Evolutionary conservation across 92 coral and sea anemone species (phyloP).

Genomic region (Phenganax subtilis): DNA sequence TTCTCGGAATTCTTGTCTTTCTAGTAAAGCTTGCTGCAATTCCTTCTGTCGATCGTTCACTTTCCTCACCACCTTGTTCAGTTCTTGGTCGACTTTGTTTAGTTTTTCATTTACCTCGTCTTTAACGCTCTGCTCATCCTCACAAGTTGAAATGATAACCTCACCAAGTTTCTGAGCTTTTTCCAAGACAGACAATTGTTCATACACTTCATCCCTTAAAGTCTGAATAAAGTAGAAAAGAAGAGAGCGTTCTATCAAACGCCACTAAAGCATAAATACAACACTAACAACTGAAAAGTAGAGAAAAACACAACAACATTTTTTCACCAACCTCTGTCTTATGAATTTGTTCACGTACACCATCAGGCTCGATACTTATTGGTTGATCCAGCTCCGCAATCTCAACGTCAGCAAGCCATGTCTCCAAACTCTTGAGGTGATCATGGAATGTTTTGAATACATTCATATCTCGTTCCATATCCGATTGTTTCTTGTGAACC

Average conservation of each 20-base stretch:
- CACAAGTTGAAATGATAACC: conserved; percentile 65
- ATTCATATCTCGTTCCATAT: conserved; percentile 71
- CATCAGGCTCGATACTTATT: conserved; percentile 74
- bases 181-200: conserved; percentile 64
- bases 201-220: conserved; percentile 67
- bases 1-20: conserved; percentile 77
- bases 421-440: conserved; percentile 63
- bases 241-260: not conserved
- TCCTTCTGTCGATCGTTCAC: conserved; percentile 70
- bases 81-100: conserved; percentile 58
- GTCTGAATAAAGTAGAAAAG: conserved; percentile 42
- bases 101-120: conserved; percentile 69
- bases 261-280: too few relatives aligned
- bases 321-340: conserved; percentile 57
- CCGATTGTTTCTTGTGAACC: conserved; percentile 70
- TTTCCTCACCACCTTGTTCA: conserved; percentile 56
- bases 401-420: conserved; percentile 83
- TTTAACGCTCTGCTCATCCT: conserved; percentile 57
- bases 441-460: conserved; percentile 69
- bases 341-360: conserved; percentile 66
- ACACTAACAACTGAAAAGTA: not conserved
- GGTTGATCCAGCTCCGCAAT: conserved; percentile 53
- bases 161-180: conserved; percentile 70
- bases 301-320: not conserved
- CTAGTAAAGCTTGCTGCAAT: conserved; percentile 68